phyloP scores from a whole-genome alignment of 2,888 invertebrate species.

The Cancer borealis region DNA sequence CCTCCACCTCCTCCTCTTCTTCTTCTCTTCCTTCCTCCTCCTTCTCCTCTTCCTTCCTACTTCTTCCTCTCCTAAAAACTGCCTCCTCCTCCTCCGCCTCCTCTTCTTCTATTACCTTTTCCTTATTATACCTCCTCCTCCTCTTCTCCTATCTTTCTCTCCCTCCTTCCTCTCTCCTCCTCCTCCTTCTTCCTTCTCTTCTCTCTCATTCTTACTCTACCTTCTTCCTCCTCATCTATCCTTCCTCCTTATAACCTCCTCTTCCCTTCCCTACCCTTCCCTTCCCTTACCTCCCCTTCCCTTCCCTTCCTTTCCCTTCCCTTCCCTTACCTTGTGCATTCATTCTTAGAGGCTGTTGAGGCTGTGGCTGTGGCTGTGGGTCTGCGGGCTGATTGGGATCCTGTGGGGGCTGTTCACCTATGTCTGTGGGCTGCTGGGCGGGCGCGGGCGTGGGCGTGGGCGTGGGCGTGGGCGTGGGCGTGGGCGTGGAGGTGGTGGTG shows the following conservation, averaged over 20 bases:
- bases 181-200: not conserved
- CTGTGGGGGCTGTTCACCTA: constrained; percentile 77
- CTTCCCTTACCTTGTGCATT: constrained; percentile 72
- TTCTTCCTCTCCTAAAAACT: no score
- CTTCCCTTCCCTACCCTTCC: no score
- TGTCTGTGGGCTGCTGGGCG: constrained; percentile 70
- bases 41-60: not conserved
- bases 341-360: constrained; percentile 73
- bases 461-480: constrained; percentile 69
- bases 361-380: constrained; percentile 65
- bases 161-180: no score
- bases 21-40: not conserved
- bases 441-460: constrained; percentile 76
- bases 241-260: not conserved
- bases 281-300: no score
- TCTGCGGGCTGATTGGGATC: constrained; percentile 54
- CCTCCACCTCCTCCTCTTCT: not conserved
- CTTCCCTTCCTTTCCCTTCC: constrained; percentile 56
- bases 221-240: not conserved
- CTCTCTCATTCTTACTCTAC: not conserved
- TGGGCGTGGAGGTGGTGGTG: constrained; percentile 55
- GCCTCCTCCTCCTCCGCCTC: no score
- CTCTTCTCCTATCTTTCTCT: no score
- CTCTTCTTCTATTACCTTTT: not conserved
- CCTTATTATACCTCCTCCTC: no score